Evolutionary conservation across 2,113 vertebrate genomes (phyloP).

Genomic region (Oreocharis arfaki): DNA sequence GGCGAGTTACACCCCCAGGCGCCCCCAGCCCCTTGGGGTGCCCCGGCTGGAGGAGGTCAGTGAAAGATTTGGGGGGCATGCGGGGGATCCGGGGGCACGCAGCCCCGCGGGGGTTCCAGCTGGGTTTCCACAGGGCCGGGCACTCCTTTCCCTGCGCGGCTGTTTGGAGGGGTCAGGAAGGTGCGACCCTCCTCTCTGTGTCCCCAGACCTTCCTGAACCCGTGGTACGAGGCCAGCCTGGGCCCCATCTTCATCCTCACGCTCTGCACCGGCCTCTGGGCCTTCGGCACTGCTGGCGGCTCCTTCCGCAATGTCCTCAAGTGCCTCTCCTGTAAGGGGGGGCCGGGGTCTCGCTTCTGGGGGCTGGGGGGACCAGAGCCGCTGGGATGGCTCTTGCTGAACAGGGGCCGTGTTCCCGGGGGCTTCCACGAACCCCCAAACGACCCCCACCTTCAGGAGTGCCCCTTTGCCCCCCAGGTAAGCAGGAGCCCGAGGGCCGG

Average conservation of each 20-base stretch:
- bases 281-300: conserved; percentile 73
- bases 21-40: not conserved
- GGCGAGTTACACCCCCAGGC: not conserved
- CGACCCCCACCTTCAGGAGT: not conserved
- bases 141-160: accelerated
- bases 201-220: conserved; percentile 76
- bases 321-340: conserved; percentile 75
- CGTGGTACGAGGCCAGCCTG: conserved; percentile 74
- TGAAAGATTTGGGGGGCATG: not conserved
- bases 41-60: not conserved
- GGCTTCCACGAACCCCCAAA: not conserved
- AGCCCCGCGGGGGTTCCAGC: not conserved
- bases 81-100: accelerated
- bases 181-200: not conserved
- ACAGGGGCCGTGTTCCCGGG: accelerated
- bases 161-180: not conserved
- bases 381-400: not conserved
- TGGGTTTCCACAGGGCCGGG: not conserved
- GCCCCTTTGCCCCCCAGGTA: conserved; percentile 45
- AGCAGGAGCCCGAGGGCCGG: conserved; percentile 61
- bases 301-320: conserved; percentile 69
- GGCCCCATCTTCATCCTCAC: conserved; percentile 72
- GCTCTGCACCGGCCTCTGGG: conserved; percentile 72
- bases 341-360: not conserved
- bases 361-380: not conserved